A percentile compares a stretch with the other conserved stretches of the same genome.
phyloP scores from a whole-genome alignment of 1,140 invertebrate genomes.

The Tachypleus tridentatus region DNA sequence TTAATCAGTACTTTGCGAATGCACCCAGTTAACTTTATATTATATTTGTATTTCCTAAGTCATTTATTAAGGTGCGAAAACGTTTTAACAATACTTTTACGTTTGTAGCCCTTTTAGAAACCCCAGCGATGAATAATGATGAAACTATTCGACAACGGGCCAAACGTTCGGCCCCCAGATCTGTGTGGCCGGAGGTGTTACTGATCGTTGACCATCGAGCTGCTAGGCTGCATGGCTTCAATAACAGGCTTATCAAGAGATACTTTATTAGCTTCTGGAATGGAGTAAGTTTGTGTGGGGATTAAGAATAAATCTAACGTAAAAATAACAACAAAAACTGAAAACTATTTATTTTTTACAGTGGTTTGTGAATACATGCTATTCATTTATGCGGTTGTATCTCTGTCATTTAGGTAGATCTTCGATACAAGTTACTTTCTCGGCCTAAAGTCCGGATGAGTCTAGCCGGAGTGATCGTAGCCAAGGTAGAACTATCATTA shows the following conservation, averaged over 20 bases:
- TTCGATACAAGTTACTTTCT: slow-evolving; percentile 80
- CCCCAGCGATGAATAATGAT: slow-evolving; percentile 12
- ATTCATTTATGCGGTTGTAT: background rate
- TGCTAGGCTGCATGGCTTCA: slow-evolving; percentile 65
- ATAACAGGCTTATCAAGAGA: slow-evolving; percentile 79
- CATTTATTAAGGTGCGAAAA: too few relatives aligned
- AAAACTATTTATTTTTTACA: background rate
- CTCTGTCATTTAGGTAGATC: slow-evolving; percentile 48
- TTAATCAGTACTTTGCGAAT: too few relatives aligned
- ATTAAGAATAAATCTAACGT: background rate
- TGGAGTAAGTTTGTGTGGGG: slow-evolving; percentile 37
- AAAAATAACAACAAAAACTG: background rate
- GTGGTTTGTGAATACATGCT: too few relatives aligned
- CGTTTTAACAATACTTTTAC: too few relatives aligned
- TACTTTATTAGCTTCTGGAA: slow-evolving; percentile 96
- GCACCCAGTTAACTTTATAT: too few relatives aligned
- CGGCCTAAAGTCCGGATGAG: slow-evolving; percentile 85
- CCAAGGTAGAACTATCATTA: slow-evolving; percentile 53
- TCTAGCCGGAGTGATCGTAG: slow-evolving; percentile 90
- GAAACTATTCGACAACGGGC: slow-evolving; percentile 39
- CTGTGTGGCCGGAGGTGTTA: slow-evolving; percentile 88
- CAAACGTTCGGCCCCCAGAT: slow-evolving; percentile 66
- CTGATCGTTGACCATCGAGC: slow-evolving; percentile 91
- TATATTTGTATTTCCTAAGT: too few relatives aligned
- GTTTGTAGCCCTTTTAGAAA: too few relatives aligned